Evolutionary conservation across 53 echinoderm and acorn worm genomes (phyloP).

Genomic region (Paelopatides confundens): DNA sequence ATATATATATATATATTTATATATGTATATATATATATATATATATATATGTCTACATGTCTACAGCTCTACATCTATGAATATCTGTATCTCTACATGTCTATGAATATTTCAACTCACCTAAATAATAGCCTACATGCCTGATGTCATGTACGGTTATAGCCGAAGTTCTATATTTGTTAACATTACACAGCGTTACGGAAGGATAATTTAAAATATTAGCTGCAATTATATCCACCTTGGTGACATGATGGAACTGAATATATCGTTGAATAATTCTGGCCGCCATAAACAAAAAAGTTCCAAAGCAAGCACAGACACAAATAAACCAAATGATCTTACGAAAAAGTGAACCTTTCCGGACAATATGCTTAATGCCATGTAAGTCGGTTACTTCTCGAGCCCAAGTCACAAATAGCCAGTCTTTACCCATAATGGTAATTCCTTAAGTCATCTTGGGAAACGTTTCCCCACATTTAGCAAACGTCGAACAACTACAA

Average conservation of each 20-base stretch:
- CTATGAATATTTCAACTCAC: slow-evolving; percentile 50
- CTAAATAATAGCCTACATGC: slow-evolving; percentile 75
- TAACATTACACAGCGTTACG: slow-evolving; percentile 82
- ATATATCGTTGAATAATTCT: slow-evolving; percentile 46
- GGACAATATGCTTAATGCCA: slow-evolving; percentile 76
- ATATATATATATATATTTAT: too few species aligned
- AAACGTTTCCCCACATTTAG: too few species aligned
- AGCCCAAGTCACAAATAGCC: slow-evolving; percentile 56
- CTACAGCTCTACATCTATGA: too few species aligned
- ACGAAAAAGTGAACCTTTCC: slow-evolving; percentile 58
- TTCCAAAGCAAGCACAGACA: slow-evolving; percentile 44
- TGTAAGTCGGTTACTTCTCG: slow-evolving; percentile 77
- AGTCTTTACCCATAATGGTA: not conserved
- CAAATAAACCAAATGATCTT: slow-evolving; percentile 65
- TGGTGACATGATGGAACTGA: slow-evolving; percentile 71
- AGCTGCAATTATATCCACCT: slow-evolving; percentile 66
- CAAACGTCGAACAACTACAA: too few species aligned
- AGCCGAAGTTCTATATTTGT: slow-evolving; percentile 87
- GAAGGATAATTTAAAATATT: slow-evolving; percentile 69
- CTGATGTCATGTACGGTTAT: slow-evolving; percentile 66
- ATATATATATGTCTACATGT: too few species aligned
- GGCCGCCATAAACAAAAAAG: slow-evolving; percentile 41
- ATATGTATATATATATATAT: too few species aligned
- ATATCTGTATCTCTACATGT: too few species aligned
- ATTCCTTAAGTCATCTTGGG: not conserved